Base-by-base conservation (phyloP, 2,113 vertebrate species). In the Thinocorus orbignyianus region DNA sequence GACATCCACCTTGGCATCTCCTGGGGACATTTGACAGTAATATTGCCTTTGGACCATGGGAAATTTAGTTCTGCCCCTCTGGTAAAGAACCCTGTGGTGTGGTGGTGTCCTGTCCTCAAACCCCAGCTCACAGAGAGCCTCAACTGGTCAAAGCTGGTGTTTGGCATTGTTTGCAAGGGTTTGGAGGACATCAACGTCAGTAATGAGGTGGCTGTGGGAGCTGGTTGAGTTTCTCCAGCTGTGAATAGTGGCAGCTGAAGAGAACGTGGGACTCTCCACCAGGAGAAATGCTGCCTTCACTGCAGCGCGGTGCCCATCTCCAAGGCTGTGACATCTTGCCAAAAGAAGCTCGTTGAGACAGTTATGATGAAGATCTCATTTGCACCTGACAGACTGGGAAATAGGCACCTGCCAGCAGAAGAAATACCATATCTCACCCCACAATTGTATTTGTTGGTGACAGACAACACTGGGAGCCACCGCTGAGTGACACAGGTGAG, bases 381-480 rank as follows among this genome's bases (percentile, higher is more conserved):
- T 1, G 2, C 62, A 35, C 57, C 49, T 76, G 62, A 41, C 77
- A 83, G 55, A n/a, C 44, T 70, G 74, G 76, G 55, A 83, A 86
- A 71, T 5, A 57, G 42, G 20, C 15, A 48, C 5, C 44, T 48
- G 3, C 35, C 33, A 77, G 31, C 11, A 35, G 55, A 44, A 89
- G 31, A 72, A 31, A 41, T 42, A n/a, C 71, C 15, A 5, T 33
- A 12, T 60, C n/a, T 88, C 85, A 58, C 51, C 55, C 89, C 19
- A 25, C 65, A 76, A 58, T 48, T 33, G 35, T 42, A 28, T 65
- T 60, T 54, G 5, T 15, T 39, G 17, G 12, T 71, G 89, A 31
- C 0, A 4, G 46, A 10, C 31, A 28, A 31, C 28, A 14, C 23
- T 3, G 17, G 37, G 31, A 16, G 7, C 19, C 18, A 2, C 16